Base-by-base conservation (phyloP, 1,140 invertebrate species). In the Dreissena rostriformis region DNA sequence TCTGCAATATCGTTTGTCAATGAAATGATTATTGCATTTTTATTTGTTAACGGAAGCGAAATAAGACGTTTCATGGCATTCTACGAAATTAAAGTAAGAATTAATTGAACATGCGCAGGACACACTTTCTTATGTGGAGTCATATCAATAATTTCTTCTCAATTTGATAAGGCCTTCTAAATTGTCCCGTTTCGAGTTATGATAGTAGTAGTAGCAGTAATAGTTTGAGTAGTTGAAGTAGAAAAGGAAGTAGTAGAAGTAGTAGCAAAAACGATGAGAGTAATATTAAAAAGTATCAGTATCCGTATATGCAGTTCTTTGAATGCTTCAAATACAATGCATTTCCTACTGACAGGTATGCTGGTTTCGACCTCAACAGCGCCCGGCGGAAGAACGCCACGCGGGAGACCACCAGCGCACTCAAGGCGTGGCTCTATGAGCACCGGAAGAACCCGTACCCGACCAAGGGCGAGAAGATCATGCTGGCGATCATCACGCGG, bases 371-470 rank as follows among this genome's bases (percentile, higher is more conserved):
- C 93, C 97, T 98, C 92, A 95, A 98, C 91, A 97, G 97, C 1
- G 97, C 97, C 55, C 94, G 97, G 80, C 95, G 98, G 70, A 99
- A 99, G 94, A 99, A 99, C 92, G 98, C 98, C 2, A 99, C 98
- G 5, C 94, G 98, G 76, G 98, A 99, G 93, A 98, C 98, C 0
- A 99, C 98, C 61, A 97, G 97, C 22, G 98, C 98, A 4, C 94
- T 98, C 15, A 98, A 98, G 93, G 97, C 98, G 22, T 99, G 98
- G 98, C 95, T 99, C 6, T 98, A 98, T 93, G 98, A 99, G 91
- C 98, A 99, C 95, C 97, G 98, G 94, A 99, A 99, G 94, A 99
- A 99, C 93, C 98, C 98, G 0, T 99, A 99, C 94, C 98, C 98
- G 6, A 99, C 98, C 52, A 99, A 99, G 94, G 98, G 98, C 19